Evolutionary conservation across 1,140 invertebrate species (phyloP).

Genomic region (Eufriesea mexicana): DNA sequence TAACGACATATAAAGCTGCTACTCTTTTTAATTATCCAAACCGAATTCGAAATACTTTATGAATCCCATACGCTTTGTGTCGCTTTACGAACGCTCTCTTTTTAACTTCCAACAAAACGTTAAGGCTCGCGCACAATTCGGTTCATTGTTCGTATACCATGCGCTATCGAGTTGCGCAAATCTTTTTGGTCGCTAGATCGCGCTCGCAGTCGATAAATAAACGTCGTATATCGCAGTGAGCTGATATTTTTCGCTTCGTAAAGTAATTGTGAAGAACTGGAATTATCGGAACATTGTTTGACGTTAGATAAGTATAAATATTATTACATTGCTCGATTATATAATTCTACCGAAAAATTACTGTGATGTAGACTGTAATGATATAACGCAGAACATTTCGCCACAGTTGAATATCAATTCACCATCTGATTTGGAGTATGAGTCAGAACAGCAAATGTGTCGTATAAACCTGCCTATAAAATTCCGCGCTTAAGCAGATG

Average conservation of each 20-base stretch:
- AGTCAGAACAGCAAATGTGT: neutral
- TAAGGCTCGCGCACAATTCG: too few species aligned
- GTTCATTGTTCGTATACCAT: too few species aligned
- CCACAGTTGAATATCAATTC: neutral
- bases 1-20: neutral
- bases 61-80: too few species aligned
- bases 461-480: neutral
- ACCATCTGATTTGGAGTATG: neutral
- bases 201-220: too few species aligned
- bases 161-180: too few species aligned
- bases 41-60: too few species aligned
- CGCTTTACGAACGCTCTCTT: too few species aligned
- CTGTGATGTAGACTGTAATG: neutral
- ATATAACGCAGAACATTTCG: neutral
- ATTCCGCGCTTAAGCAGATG: neutral
- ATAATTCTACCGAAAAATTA: neutral
- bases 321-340: neutral
- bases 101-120: too few species aligned
- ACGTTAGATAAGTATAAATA: neutral
- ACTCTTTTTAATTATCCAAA: neutral
- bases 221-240: too few species aligned
- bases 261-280: neutral
- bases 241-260: neutral
- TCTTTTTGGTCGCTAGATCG: too few species aligned
- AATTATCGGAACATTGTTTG: too few species aligned